Base-by-base conservation (phyloP, 2,888 invertebrate species). In the Bugula neritina region DNA sequence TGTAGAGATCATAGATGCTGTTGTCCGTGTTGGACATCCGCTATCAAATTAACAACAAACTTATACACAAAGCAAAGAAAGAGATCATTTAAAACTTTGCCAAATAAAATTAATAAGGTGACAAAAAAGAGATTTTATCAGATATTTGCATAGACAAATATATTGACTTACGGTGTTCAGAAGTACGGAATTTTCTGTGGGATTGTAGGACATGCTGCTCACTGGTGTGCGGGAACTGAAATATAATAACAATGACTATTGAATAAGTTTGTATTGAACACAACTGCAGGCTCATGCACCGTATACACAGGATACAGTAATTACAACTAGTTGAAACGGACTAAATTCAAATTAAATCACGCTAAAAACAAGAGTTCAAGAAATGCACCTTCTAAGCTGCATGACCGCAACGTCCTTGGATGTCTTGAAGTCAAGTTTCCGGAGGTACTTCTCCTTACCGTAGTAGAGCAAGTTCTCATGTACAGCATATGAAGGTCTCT, bases 401-500 rank as follows among this genome's bases (percentile, higher is more conserved):
- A 97, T 93, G 0, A 98, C 90, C 0, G 93, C 90, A 0, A 90
- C 89, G 81, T 99, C 98, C 80, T 96, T 94, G 21, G 93, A 92
- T 0, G 92, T 93, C 54, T 90, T 91, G 84, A 99, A 93, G 81
- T 99, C 98, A 75, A 99, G 86, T 80, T 92, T 91, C 3, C 98
- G 89, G 57, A 99, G 86, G 79, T 89, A 92, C 79, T 92, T 89
- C 75, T 98, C 97, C 84, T 99, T 99, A 0, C 98, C 92, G 80
- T 99, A 99, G 84, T 93, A 98, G 55, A 98, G 87, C 76, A 92
- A 86, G 83, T 98, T 97, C 72, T 92, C 93, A 80, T 94, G 91
- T 0, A 96, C 91, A 1, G 95, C 93, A 82, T 93, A 95, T 0
- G 98, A 96, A 0, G 99, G 99, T 35, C 99, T 87, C 85, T 99